A percentile compares a stretch with the other conserved stretches of the same genome.
Evolutionary conservation across 2,113 vertebrate species (phyloP).

Genomic region (Motacilla tschutschensis): DNA sequence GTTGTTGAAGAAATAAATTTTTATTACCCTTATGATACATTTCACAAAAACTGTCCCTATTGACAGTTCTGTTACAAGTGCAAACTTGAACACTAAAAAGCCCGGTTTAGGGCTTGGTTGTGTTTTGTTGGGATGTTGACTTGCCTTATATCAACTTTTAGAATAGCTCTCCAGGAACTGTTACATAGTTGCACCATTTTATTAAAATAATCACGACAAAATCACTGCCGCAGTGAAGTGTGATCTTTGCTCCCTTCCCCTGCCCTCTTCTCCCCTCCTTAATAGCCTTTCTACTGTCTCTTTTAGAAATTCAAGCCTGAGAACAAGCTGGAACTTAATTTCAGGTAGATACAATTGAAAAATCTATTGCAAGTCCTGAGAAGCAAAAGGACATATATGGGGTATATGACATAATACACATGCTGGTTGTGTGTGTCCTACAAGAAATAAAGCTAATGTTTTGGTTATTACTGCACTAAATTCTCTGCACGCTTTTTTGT

Average conservation of each 20-base stretch:
- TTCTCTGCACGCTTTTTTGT: not conserved
- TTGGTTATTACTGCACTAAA: not conserved
- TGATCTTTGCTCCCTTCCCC: fast-evolving
- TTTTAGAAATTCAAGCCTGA: not conserved
- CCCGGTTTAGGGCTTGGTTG: fast-evolving
- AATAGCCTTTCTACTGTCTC: not conserved
- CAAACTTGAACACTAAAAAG: not conserved
- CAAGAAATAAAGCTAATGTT: not conserved
- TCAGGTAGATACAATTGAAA: not conserved
- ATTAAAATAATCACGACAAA: not conserved
- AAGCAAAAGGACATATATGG: not conserved
- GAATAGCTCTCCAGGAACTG: not conserved
- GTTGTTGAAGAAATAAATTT: not conserved
- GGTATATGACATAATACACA: not conserved
- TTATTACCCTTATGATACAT: not conserved
- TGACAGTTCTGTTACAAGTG: not conserved
- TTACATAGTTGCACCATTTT: not conserved
- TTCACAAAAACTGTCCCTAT: not conserved
- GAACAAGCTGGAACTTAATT: not conserved
- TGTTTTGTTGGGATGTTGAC: not conserved
- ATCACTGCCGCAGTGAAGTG: fast-evolving
- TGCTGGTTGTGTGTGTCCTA: too few species aligned
- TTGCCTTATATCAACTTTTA: not conserved
- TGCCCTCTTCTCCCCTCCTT: fast-evolving
- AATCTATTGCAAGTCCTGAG: not conserved